These are phyloP conservation scores for Scaptomyza hsui DNA, from an alignment of 1,140 invertebrate species.

Conservation along the genomic window DNA sequence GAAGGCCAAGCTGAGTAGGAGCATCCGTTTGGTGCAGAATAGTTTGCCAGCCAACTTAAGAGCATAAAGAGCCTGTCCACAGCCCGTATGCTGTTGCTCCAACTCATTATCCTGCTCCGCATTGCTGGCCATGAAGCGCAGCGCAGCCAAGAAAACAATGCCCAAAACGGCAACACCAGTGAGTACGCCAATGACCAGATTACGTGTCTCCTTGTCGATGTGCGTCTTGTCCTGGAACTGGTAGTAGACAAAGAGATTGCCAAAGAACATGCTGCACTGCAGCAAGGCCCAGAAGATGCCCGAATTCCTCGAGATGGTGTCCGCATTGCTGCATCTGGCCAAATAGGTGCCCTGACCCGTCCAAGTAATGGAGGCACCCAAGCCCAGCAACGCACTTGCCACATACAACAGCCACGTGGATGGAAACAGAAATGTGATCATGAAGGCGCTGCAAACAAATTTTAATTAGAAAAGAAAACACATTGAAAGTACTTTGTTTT, in stretches of 20 bases:
- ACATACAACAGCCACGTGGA: conserved; percentile 92
- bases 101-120: conserved; percentile 86
- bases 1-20: conserved; percentile 93
- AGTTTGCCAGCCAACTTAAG: conserved; percentile 90
- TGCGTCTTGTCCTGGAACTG: conserved; percentile 91
- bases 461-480: too few relatives aligned
- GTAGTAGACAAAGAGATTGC: conserved; percentile 97
- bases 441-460: conserved; percentile 88
- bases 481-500: conserved; percentile 61
- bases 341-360: conserved; percentile 97
- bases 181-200: conserved; percentile 90
- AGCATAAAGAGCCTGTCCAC: conserved; percentile 87
- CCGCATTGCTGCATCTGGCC: conserved; percentile 93
- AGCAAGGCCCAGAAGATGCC: conserved; percentile 98
- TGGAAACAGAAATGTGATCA: conserved; percentile 93
- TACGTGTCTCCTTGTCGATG: conserved; percentile 88
- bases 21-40: conserved; percentile 92
- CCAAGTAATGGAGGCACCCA: conserved; percentile 95
- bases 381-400: conserved; percentile 93
- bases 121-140: conserved; percentile 86
- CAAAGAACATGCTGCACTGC: conserved; percentile 95
- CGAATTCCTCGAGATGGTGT: conserved; percentile 96
- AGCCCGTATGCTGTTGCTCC: conserved; percentile 86
- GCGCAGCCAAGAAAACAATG: conserved; percentile 87
- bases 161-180: conserved; percentile 88